These are phyloP conservation scores for Takifugu bimaculatus DNA, from an alignment of 2,113 vertebrate species.

Conservation along the genomic window DNA sequence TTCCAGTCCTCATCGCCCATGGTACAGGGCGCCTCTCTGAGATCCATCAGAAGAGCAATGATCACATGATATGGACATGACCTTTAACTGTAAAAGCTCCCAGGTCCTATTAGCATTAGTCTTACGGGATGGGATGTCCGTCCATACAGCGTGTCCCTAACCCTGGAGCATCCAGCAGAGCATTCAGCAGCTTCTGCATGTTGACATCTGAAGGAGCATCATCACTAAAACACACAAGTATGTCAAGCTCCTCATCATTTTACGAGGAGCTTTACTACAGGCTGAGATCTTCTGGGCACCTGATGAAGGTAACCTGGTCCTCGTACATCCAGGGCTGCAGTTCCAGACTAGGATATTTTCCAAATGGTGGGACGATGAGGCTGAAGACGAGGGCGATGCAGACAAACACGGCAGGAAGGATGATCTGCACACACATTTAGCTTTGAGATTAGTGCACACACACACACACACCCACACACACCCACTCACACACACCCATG, in stretches of 20 bases:
- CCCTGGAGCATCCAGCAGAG: constrained; percentile 81
- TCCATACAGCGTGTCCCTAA: constrained; percentile 94
- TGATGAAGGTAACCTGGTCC: constrained; percentile 92
- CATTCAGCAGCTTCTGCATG: constrained; percentile 79
- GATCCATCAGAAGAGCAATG: neutral
- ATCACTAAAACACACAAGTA: constrained; percentile 70
- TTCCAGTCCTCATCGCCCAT: constrained; percentile 82
- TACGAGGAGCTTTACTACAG: neutral
- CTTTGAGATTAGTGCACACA: neutral
- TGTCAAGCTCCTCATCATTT: neutral
- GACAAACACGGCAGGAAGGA: constrained; percentile 93
- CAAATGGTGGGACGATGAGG: constrained; percentile 92
- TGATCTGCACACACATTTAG: constrained; percentile 75
- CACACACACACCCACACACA: too few relatives aligned
- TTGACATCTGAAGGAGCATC: constrained; percentile 83
- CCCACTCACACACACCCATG: too few relatives aligned
- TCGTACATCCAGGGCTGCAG: constrained; percentile 97
- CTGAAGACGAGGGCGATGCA: constrained; percentile 96
- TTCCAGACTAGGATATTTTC: constrained; percentile 91
- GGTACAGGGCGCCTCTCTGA: constrained; percentile 81
- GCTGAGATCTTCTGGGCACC: constrained; percentile 63
- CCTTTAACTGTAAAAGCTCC: too few relatives aligned
- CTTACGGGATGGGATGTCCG: constrained; percentile 85
- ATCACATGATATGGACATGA: neutral
- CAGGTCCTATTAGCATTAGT: neutral